These are phyloP conservation scores for Eustalomyia histrio DNA, from an alignment of 2,888 invertebrate genomes.

Conservation along the genomic window DNA sequence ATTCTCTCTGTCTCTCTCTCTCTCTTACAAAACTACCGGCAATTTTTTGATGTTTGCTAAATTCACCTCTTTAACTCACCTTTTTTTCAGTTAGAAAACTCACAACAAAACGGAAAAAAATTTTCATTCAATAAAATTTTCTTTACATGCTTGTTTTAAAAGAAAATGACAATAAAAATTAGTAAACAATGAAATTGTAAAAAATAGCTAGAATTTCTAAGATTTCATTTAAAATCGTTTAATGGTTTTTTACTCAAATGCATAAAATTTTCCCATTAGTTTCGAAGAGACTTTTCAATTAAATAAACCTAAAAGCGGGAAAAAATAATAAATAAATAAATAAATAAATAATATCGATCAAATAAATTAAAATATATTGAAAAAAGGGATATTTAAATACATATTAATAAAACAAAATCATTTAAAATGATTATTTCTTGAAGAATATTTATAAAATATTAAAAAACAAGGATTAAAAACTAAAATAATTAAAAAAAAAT, in stretches of 20 bases:
- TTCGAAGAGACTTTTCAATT: constrained; percentile 69
- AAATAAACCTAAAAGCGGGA: constrained; percentile 60
- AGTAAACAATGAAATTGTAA: constrained; percentile 23
- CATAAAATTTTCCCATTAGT: constrained; percentile 68
- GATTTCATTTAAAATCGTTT: constrained; percentile 51
- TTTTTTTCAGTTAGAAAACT: neutral
- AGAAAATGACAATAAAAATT: constrained; percentile 36
- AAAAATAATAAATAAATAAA: constrained; percentile 28
- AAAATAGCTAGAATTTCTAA: constrained; percentile 58
- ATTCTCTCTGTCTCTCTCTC: neutral
- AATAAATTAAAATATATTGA: constrained; percentile 10
- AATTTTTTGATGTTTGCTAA: no score
- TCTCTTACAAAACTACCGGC: neutral
- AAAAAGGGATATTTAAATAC: constrained; percentile 9
- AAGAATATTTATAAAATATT: neutral
- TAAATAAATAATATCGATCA: constrained; percentile 11
- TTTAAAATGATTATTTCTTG: constrained; percentile 15
- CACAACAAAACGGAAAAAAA: constrained; percentile 12
- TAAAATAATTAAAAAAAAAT: neutral
- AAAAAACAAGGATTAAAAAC: constrained; percentile 15
- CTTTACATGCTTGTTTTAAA: neutral
- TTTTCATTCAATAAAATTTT: constrained; percentile 53
- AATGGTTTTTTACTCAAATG: constrained; percentile 10
- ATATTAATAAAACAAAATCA: neutral
- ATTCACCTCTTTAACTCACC: no score